A percentile compares a stretch with the other conserved stretches of the same genome.
These are phyloP conservation scores for Tetheella fluctuosa DNA, from an alignment of 2,888 invertebrate species.

Conservation along the genomic window DNA sequence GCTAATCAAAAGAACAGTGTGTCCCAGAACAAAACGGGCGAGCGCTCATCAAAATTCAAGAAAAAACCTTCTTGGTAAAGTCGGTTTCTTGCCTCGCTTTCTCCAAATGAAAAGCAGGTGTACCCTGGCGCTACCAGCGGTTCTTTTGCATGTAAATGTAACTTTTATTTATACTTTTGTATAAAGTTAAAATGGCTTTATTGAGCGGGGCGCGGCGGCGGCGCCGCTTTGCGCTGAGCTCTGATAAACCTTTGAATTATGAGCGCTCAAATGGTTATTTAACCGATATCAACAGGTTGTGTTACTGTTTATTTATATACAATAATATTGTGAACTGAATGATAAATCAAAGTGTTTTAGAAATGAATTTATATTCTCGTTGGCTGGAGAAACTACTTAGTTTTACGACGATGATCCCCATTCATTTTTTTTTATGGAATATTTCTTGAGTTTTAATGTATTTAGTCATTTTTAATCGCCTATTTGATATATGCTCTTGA, in stretches of 20 bases:
- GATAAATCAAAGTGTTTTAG: background rate
- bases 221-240: slow-evolving; percentile 2
- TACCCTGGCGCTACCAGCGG: slow-evolving; percentile 15
- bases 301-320: background rate
- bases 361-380: no score
- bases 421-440: no score
- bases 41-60: slow-evolving; percentile 42
- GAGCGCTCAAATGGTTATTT: slow-evolving; percentile 3
- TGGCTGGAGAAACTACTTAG: no score
- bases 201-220: slow-evolving; percentile 13
- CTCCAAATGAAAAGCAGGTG: slow-evolving; percentile 45
- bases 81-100: slow-evolving; percentile 28
- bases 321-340: background rate
- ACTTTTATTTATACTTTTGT: slow-evolving; percentile 23
- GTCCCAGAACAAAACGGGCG: slow-evolving; percentile 19
- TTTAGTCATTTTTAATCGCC: no score
- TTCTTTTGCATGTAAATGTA: slow-evolving; percentile 37
- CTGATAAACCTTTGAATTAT: slow-evolving; percentile 9
- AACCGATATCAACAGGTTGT: background rate
- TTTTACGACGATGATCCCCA: no score
- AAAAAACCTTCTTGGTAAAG: slow-evolving; percentile 31
- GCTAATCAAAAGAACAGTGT: no score
- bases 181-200: slow-evolving; percentile 27
- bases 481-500: no score
- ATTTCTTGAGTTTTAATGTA: no score